Evolutionary conservation across 1,140 invertebrate species (phyloP).

Genomic region (Ectropis grisescens): DNA sequence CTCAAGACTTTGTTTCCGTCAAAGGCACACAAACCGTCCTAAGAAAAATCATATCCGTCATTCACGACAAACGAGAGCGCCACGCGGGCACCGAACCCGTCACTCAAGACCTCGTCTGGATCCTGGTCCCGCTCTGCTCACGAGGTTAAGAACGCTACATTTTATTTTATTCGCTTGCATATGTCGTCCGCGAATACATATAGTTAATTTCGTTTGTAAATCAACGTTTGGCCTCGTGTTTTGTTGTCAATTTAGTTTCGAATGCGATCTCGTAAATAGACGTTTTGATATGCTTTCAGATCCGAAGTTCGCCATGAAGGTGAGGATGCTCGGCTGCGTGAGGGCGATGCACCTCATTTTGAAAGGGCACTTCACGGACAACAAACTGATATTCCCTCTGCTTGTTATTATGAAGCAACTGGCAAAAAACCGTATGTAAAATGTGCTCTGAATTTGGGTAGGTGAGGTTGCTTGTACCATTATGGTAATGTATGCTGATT

Average conservation of each 20-base stretch:
- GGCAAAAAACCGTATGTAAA: slow-evolving; percentile 76
- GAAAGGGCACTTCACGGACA: slow-evolving; percentile 73
- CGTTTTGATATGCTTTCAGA: slow-evolving; percentile 72
- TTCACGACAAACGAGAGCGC: slow-evolving; percentile 27
- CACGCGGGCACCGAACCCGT: slow-evolving; percentile 21
- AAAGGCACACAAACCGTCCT: slow-evolving; percentile 30
- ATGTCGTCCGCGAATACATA: too few species aligned
- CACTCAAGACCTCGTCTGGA: slow-evolving; percentile 32
- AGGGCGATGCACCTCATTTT: slow-evolving; percentile 74
- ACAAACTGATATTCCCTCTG: slow-evolving; percentile 72
- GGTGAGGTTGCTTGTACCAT: too few species aligned
- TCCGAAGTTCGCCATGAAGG: slow-evolving; percentile 74
- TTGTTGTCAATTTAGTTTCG: too few species aligned
- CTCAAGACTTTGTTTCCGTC: slow-evolving; percentile 23
- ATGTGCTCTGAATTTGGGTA: slow-evolving; percentile 1
- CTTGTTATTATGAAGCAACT: slow-evolving; percentile 75
- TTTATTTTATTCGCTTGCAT: slow-evolving; percentile 2
- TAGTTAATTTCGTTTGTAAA: too few species aligned
- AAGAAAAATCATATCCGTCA: slow-evolving; percentile 17
- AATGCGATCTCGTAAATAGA: too few species aligned
- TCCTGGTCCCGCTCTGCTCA: slow-evolving; percentile 26
- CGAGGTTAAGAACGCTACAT: slow-evolving; percentile 21
- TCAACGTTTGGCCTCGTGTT: too few species aligned
- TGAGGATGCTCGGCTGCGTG: slow-evolving; percentile 71
- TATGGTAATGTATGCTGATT: too few species aligned